Base-by-base conservation (phyloP, 2,888 invertebrate species). In the Blastobasis lacticolella region DNA sequence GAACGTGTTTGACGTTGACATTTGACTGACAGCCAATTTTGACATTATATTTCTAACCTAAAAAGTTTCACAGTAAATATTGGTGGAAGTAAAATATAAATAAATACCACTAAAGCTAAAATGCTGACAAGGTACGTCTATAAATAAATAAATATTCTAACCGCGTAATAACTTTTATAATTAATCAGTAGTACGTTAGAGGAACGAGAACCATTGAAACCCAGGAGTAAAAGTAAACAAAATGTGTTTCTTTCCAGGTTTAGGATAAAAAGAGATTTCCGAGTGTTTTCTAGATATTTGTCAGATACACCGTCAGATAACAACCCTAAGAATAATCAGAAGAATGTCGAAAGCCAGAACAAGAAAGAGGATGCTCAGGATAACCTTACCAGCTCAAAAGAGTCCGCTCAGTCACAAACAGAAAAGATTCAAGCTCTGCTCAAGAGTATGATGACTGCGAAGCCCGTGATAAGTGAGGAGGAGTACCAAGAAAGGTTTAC, bases 401-500 rank as follows among this genome's bases (percentile, higher is more conserved):
- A 23, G 23, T 23, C 23, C 23, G 23, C 23, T 23, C 23, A 23
- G 3, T 23, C 23, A 23, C 23, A 23, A 23, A 80, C 77, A 8
- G 81, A 84, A 48, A 88, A 83, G 62, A 83, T 89, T 48, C 87
- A 89, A 58, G 73, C 73, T 44, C 66, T 89, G 5, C 57, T 89
- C 1, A 86, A 86, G 60, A 73, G 75, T 45, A 84, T 84, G 83
- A 72, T 87, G 71, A 68, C 80, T 52, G 73, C 66, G 10, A 66
- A 76, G 54, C 82, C 82, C 2, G 79, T 75, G 62, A 75, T 83
- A 52, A 78, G 73, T 38, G 80, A 83, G 47, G 71, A 66, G 37
- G 83, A 83, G 60, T 84, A 87, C 50, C 71, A 72, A 37, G 65
- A 78, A 10, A 80, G 71, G 49, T 85, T 88, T 57, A 73, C 76